A percentile compares a stretch with the other conserved stretches of the same genome.
Conservation (phyloP, 2,113 vertebrate genomes). For the Scomber japonicus region DNA sequence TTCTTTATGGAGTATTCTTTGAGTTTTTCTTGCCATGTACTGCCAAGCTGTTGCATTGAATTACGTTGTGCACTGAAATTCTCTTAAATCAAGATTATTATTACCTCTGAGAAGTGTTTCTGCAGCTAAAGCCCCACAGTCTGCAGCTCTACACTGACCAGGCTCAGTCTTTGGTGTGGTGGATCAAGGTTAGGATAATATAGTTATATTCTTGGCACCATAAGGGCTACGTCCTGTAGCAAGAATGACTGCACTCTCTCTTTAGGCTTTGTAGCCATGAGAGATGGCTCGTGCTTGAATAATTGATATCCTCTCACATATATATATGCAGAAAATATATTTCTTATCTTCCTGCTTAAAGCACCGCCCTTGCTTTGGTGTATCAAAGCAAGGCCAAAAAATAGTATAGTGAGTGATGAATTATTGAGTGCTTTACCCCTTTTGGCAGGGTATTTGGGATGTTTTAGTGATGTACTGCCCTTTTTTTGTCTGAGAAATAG, state of each 20-base stretch:
- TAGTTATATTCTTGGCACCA: neutral
- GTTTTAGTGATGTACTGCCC: neutral
- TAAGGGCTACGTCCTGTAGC: neutral
- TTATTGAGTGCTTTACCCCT: slow-evolving; percentile 41
- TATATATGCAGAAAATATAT: slow-evolving; percentile 27
- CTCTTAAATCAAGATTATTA: neutral
- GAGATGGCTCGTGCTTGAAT: slow-evolving; percentile 21
- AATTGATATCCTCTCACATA: slow-evolving; percentile 14
- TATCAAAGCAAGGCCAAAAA: slow-evolving; percentile 54
- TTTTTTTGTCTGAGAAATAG: slow-evolving; percentile 31
- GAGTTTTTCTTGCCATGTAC: no score
- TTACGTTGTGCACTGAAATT: neutral
- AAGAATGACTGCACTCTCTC: neutral
- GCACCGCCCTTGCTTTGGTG: slow-evolving; percentile 13
- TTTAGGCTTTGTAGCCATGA: neutral
- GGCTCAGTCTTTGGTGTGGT: neutral
- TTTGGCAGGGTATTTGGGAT: slow-evolving; percentile 29
- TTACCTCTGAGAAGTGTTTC: no score
- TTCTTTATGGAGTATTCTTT: neutral
- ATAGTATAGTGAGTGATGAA: slow-evolving; percentile 45
- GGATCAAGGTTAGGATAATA: neutral
- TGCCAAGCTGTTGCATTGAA: no score
- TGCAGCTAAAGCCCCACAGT: no score
- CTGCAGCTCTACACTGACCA: neutral
- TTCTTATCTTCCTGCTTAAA: slow-evolving; percentile 27